Conservation (phyloP, 92 coral and sea anemone species). For the Nematostella vectensis region DNA sequence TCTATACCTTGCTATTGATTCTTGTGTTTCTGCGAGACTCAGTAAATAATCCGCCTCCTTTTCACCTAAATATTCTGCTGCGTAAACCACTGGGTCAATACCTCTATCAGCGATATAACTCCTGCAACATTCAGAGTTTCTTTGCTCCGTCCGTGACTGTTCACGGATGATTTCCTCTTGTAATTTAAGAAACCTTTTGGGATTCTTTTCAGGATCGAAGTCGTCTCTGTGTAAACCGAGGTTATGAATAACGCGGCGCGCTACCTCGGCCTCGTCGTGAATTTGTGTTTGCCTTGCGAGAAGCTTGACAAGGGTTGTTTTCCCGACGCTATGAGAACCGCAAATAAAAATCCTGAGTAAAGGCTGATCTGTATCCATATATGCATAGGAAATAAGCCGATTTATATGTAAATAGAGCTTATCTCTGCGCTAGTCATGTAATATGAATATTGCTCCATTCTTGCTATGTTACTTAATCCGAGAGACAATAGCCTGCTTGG, state of each 20-base stretch:
- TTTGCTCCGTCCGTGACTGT: constrained; percentile 42
- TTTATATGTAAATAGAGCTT: too few species aligned
- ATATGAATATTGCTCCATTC: too few species aligned
- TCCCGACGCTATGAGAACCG: constrained; percentile 94
- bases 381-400: too few species aligned
- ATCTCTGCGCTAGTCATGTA: too few species aligned
- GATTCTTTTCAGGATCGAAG: constrained; percentile 60
- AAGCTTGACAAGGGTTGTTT: constrained; percentile 63
- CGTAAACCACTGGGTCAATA: constrained; percentile 80
- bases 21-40: too few species aligned
- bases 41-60: too few species aligned
- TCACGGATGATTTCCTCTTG: constrained; percentile 56
- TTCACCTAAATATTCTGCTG: constrained; percentile 55
- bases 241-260: constrained; percentile 56
- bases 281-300: constrained; percentile 37
- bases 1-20: too few species aligned
- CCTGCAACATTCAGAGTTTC: constrained; percentile 20
- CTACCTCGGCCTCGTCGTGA: constrained; percentile 62
- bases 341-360: constrained; percentile 72
- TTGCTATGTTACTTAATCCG: too few species aligned
- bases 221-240: constrained; percentile 61
- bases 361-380: not conserved
- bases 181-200: constrained; percentile 39
- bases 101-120: constrained; percentile 86
- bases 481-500: too few species aligned